Evolutionary conservation across 2,797 vertebrate species (phyloP).

Genomic region (Pipistrellus nathusii): DNA sequence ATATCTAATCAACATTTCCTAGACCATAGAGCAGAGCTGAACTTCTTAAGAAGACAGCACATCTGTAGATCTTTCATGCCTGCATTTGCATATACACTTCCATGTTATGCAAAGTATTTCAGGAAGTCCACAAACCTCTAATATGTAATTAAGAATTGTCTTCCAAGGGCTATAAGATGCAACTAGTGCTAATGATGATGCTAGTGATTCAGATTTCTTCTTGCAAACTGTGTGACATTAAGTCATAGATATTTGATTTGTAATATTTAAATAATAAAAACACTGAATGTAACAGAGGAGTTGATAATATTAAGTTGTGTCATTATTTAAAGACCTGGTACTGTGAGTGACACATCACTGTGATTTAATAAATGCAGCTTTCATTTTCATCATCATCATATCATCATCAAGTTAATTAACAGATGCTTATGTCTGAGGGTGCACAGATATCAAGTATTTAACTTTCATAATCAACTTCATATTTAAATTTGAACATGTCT

Average conservation of each 20-base stretch:
- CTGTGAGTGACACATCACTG: background rate
- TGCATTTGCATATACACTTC: background rate
- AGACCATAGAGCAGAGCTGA: background rate
- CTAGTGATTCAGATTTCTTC: slow-evolving; percentile 5
- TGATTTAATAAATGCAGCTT: background rate
- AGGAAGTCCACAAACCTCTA: background rate
- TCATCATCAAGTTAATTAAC: slow-evolving; percentile 51
- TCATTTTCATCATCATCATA: background rate
- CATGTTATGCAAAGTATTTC: background rate
- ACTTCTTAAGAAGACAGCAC: slow-evolving; percentile 36
- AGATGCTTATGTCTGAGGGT: background rate
- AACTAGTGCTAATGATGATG: background rate
- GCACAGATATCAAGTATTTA: slow-evolving; percentile 48
- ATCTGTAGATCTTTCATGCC: slow-evolving; percentile 8
- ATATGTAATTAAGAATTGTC: slow-evolving; percentile 24
- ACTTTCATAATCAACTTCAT: slow-evolving; percentile 42
- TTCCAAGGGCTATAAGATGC: background rate
- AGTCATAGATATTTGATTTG: background rate
- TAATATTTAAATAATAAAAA: slow-evolving; percentile 42
- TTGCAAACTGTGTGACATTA: background rate
- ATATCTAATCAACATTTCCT: background rate
- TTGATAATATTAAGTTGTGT: slow-evolving; percentile 42
- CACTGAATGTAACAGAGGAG: background rate
- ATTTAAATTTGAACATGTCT: slow-evolving; percentile 65
- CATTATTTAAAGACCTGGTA: background rate